These are phyloP conservation scores for Bombylius major DNA, from an alignment of 2,888 invertebrate species.

Conservation along the genomic window DNA sequence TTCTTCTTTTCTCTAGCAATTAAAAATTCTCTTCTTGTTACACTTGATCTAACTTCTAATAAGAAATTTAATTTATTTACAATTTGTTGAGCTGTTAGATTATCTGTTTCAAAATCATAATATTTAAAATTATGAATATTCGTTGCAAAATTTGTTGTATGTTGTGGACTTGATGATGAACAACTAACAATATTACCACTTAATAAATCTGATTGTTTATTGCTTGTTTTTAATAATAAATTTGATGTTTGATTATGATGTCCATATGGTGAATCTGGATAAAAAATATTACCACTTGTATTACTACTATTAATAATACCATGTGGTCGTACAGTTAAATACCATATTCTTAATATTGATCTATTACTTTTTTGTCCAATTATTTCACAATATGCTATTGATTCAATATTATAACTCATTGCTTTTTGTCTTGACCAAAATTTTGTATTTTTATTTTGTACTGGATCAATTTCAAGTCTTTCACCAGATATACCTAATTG, in stretches of 20 bases:
- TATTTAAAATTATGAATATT: slow-evolving; percentile 55
- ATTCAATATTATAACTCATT: slow-evolving; percentile 73
- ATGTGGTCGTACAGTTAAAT: slow-evolving; percentile 44
- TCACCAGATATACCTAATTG: slow-evolving; percentile 81
- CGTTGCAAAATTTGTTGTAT: slow-evolving; percentile 24
- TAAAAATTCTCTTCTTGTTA: slow-evolving; percentile 69
- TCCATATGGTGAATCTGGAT: slow-evolving; percentile 4
- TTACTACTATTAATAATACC: slow-evolving; percentile 12
- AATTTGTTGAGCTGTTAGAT: slow-evolving; percentile 63
- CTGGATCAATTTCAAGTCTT: slow-evolving; percentile 81
- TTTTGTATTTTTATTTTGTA: slow-evolving; percentile 51
- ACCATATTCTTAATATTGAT: slow-evolving; percentile 55
- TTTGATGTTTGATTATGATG: slow-evolving; percentile 1
- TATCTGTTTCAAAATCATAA: slow-evolving; percentile 79
- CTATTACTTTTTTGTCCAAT: slow-evolving; percentile 61
- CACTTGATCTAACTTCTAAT: slow-evolving; percentile 66
- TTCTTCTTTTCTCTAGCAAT: slow-evolving; percentile 49
- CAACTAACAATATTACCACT: background rate
- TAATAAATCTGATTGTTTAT: background rate
- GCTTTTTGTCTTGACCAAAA: slow-evolving; percentile 63
- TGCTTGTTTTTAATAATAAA: background rate
- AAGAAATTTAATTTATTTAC: slow-evolving; percentile 80
- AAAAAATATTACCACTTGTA: slow-evolving; percentile 12
- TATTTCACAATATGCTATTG: slow-evolving; percentile 76
- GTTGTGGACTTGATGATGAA: slow-evolving; percentile 29